phyloP scores from a whole-genome alignment of 2,797 vertebrate species.

The Percopsis omiscomaycus region DNA sequence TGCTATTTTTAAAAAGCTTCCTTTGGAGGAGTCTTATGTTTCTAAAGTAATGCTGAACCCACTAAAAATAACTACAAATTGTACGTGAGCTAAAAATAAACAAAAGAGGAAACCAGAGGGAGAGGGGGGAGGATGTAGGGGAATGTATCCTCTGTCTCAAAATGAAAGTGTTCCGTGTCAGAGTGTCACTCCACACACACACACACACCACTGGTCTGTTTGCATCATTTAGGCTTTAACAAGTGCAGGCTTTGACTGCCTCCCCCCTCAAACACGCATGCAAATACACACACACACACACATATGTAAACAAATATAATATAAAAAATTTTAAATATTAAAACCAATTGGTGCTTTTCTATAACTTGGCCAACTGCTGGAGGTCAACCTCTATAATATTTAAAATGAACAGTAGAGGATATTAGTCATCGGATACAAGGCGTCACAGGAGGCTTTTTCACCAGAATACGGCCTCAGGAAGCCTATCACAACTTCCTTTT shows the following conservation, averaged over 20 bases:
- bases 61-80: slow-evolving; percentile 54
- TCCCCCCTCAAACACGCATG: neutral
- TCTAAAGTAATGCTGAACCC: slow-evolving; percentile 25
- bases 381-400: too few species aligned
- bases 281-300: neutral
- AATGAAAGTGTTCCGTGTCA: slow-evolving; percentile 19
- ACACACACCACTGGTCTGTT: neutral
- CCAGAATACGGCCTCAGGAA: too few species aligned
- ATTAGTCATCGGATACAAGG: too few species aligned
- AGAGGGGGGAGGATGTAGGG: slow-evolving; percentile 46
- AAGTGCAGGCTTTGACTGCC: neutral
- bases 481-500: too few species aligned
- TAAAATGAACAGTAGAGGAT: too few species aligned
- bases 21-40: slow-evolving; percentile 36
- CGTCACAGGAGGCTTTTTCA: too few species aligned
- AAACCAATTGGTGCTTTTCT: too few species aligned
- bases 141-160: slow-evolving; percentile 41
- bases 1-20: slow-evolving; percentile 57
- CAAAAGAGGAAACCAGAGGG: slow-evolving; percentile 41
- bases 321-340: neutral
- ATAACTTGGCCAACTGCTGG: too few species aligned
- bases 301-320: slow-evolving; percentile 1
- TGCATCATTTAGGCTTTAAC: neutral
- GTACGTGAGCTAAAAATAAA: slow-evolving; percentile 56
- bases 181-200: slow-evolving; percentile 17